Evolutionary conservation across 1,140 invertebrate species (phyloP).

Genomic region (Campoletis sonorensis): DNA sequence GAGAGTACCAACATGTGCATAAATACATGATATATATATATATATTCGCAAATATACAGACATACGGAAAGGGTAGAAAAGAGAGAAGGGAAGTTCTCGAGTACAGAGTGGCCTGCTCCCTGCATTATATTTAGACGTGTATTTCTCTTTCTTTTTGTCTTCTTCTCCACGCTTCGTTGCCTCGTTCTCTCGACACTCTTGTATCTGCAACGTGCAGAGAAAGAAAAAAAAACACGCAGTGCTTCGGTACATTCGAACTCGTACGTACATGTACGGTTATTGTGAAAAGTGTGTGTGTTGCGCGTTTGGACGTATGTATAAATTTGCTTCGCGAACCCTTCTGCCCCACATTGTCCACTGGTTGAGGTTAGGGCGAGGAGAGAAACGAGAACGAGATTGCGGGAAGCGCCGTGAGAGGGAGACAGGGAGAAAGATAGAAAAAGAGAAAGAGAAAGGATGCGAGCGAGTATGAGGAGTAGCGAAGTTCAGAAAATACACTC

Average conservation of each 20-base stretch:
- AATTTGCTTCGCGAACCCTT: constrained; percentile 41
- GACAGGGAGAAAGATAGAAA: not conserved
- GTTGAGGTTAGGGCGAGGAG: not conserved
- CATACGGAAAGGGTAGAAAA: constrained; percentile 20
- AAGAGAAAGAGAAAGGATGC: constrained; percentile 5
- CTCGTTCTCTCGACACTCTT: constrained; percentile 21
- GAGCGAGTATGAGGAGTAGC: not conserved
- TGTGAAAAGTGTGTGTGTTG: not conserved
- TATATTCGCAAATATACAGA: not conserved
- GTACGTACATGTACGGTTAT: not conserved
- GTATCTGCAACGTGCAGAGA: not conserved
- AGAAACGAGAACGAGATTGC: constrained; percentile 14
- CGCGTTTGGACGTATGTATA: not conserved
- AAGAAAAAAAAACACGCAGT: not conserved
- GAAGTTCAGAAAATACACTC: not conserved
- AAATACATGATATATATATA: not conserved
- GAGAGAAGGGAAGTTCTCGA: constrained; percentile 6
- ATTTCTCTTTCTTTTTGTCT: constrained; percentile 11
- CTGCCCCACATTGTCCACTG: constrained; percentile 40
- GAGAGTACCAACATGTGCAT: not conserved
- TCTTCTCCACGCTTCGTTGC: not conserved
- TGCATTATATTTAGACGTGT: constrained; percentile 49
- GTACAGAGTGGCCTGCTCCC: constrained; percentile 39
- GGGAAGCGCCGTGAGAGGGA: not conserved
- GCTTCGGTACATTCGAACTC: not conserved